phyloP scores from a whole-genome alignment of 1,140 invertebrate genomes.

The Asbolus verrucosus region DNA sequence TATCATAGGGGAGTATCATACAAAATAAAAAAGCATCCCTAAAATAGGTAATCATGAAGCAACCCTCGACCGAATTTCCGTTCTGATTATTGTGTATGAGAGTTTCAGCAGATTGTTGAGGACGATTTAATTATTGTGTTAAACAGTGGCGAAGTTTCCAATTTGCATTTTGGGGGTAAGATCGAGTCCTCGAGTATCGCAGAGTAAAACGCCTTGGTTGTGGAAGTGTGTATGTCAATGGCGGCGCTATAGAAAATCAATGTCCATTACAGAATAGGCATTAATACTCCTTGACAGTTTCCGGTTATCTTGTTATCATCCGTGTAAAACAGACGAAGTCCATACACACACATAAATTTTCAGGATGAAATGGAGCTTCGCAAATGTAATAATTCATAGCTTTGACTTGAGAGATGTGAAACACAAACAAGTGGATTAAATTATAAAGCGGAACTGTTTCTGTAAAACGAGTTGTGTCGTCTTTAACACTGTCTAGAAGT shows the following conservation, averaged over 20 bases:
- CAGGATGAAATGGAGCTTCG: slow-evolving; percentile 39
- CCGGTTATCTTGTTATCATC: slow-evolving; percentile 39
- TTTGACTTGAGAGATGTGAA: slow-evolving; percentile 37
- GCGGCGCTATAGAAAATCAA: slow-evolving; percentile 24
- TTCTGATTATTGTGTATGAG: slow-evolving; percentile 1
- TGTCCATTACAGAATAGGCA: slow-evolving; percentile 32
- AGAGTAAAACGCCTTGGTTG: slow-evolving; percentile 8
- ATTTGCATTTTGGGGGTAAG: slow-evolving; percentile 19
- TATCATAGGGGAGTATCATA: no score
- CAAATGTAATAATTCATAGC: slow-evolving; percentile 30
- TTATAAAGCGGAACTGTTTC: slow-evolving; percentile 22
- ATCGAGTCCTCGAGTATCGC: neutral
- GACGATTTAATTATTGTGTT: slow-evolving; percentile 12
- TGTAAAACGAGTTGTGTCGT: slow-evolving; percentile 3
- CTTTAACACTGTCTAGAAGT: slow-evolving; percentile 1
- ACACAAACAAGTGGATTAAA: slow-evolving; percentile 36
- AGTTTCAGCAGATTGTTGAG: neutral
- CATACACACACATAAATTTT: slow-evolving; percentile 31
- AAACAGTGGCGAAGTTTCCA: slow-evolving; percentile 9
- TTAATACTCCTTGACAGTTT: slow-evolving; percentile 43
- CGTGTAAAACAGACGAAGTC: slow-evolving; percentile 31
- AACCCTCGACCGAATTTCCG: neutral
- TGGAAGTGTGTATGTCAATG: slow-evolving; percentile 19
- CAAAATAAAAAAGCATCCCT: neutral
- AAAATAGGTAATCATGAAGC: slow-evolving; percentile 21